These are phyloP conservation scores for Cuculus canorus DNA, from an alignment of 2,797 vertebrate genomes.

Conservation along the genomic window DNA sequence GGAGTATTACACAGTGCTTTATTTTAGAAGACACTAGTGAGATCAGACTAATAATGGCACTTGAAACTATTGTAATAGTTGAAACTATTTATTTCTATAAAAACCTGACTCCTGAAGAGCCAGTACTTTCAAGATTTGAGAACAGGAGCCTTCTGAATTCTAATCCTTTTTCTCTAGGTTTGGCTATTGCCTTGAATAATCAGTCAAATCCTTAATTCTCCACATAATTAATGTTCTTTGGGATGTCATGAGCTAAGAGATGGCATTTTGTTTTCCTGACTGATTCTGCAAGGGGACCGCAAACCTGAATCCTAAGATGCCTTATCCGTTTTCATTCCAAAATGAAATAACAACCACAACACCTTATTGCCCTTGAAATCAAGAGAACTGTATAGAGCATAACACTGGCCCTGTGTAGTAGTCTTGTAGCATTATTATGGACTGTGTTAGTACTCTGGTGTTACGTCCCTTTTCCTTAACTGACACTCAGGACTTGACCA, in stretches of 20 bases:
- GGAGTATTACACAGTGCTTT: not conserved
- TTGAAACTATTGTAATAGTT: no score
- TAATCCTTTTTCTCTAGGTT: not conserved
- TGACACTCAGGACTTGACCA: not conserved
- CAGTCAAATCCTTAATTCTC: not conserved
- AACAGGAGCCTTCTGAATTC: not conserved
- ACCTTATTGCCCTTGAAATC: not conserved
- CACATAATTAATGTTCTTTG: not conserved
- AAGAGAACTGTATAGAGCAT: not conserved
- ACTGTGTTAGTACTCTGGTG: not conserved
- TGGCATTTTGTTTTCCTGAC: not conserved
- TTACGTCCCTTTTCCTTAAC: not conserved
- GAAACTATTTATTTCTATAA: not conserved
- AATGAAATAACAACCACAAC: not conserved
- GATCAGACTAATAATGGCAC: not conserved
- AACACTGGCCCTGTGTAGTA: not conserved
- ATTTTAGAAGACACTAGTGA: not conserved
- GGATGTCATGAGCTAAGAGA: not conserved
- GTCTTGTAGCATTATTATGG: not conserved
- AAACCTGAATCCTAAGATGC: not conserved
- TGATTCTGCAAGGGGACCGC: not conserved
- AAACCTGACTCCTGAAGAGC: not conserved
- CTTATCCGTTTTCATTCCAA: not conserved
- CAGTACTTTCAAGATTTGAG: not conserved
- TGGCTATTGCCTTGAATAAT: not conserved